Evolutionary conservation across 1,140 invertebrate species (phyloP), one percentile per base, ranked within the genome.

Genomic region (Onthophagus taurus): DNA sequence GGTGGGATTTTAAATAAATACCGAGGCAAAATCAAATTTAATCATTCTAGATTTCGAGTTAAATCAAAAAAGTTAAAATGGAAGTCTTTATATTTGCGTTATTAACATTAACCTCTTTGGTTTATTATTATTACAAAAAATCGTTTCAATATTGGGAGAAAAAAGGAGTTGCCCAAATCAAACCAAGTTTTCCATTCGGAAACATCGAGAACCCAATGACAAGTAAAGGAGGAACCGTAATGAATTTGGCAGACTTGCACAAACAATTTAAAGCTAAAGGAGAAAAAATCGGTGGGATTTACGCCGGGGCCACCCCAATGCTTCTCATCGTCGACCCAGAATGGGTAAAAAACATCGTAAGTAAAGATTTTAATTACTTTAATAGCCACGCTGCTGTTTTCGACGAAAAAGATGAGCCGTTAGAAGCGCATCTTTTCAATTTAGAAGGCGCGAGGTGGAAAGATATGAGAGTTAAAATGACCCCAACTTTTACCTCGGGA

Each of bases 291-390:
- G 30, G 16, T 6, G 42, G 42, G 24, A 16, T 37, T 18, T 31
- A 45, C 11, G 23, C 24, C n/a, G 6, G 39, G 31, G 14, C 44
- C 11, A 31, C 33, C 8, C 24, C 17, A 9, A 37, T 45, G 18
- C 34, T n/a, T n/a, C n/a, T n/a, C n/a, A 19, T 21, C 8, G 19
- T 41, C 9, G 17, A 75, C 55, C 65, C 62, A 3, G 63, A 71
- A 51, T 45, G 76, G 16, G 66, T 76, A 1, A 75, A 72, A 57
- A 53, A 62, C 23, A 50, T 77, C 14, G 60, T 68, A 38, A 69
- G 72, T 17, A 72, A 67, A 41, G 63, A 72, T 47, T 72, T 72
- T 30, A 26, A 48, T 1, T 54, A 55, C 48, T 75, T 74, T 49
- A 58, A 59, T 17, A 64, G 69, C 50, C 52, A 67, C 34, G 64